Percentiles rank a stretch among this genome's conserved stretches.
Evolutionary conservation across 2,888 invertebrate genomes (phyloP).

Genomic region (Perizoma affinitatum): DNA sequence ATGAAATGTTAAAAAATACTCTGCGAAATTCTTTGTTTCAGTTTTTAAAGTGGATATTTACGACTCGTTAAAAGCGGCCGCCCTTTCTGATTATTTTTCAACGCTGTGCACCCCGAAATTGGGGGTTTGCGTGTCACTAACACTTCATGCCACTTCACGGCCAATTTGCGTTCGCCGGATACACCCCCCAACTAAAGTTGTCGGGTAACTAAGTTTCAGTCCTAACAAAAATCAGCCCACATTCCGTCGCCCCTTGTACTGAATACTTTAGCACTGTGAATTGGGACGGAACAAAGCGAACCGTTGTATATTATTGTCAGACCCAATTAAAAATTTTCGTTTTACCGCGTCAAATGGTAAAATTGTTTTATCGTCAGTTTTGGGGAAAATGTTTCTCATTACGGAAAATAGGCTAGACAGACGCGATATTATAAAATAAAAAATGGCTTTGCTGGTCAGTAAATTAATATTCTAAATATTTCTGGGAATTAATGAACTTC

Average conservation of each 20-base stretch:
- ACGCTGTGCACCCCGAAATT: constrained; percentile 66
- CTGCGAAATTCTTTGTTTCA: constrained; percentile 7
- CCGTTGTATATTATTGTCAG: constrained; percentile 51
- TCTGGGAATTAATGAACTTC: background rate
- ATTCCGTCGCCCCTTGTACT: constrained; percentile 22
- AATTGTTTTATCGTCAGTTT: constrained; percentile 49
- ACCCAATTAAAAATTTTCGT: constrained; percentile 60
- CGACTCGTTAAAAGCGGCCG: constrained; percentile 47
- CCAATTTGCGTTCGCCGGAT: constrained; percentile 33
- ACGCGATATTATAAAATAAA: too few species aligned
- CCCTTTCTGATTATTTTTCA: constrained; percentile 71
- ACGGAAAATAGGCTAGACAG: constrained; percentile 32
- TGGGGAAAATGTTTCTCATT: constrained; percentile 33
- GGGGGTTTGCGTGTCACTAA: constrained; percentile 65
- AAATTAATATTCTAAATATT: background rate
- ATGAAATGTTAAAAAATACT: constrained; percentile 5
- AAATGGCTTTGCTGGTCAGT: background rate
- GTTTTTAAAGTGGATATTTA: constrained; percentile 22
- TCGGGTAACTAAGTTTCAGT: constrained; percentile 19
- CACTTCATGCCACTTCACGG: constrained; percentile 59
- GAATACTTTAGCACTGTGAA: constrained; percentile 34
- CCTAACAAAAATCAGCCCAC: constrained; percentile 21
- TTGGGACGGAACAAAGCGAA: constrained; percentile 57
- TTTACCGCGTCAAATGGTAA: constrained; percentile 42
- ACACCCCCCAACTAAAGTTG: constrained; percentile 26